Evolutionary conservation across 92 coral and sea anemone genomes (phyloP).

Genomic region (Bergia puertoricense): DNA sequence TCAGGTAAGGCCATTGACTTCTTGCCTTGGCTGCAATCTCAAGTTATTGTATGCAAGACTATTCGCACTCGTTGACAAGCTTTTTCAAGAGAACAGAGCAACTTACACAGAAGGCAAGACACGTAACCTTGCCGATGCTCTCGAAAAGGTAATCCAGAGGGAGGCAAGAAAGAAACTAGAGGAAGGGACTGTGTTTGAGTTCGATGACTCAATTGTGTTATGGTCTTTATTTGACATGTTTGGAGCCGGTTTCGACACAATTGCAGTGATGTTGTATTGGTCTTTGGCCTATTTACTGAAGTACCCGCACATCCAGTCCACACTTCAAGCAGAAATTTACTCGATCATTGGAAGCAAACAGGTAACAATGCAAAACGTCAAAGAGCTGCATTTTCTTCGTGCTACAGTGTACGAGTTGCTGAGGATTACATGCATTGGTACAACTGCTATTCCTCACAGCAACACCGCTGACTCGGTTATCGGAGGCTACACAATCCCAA

Average conservation of each 20-base stretch:
- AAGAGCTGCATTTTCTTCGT: constrained; percentile 45
- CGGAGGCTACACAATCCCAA: constrained; percentile 52
- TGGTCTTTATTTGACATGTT: constrained; percentile 46
- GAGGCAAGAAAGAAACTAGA: constrained; percentile 19
- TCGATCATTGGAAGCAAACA: constrained; percentile 47
- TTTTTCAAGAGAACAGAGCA: constrained; percentile 13
- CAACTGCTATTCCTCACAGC: constrained; percentile 55
- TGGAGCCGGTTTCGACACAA: constrained; percentile 60
- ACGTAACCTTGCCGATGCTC: constrained; percentile 33
- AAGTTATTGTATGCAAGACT: constrained; percentile 1
- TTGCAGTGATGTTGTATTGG: constrained; percentile 56
- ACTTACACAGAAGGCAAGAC: constrained; percentile 20
- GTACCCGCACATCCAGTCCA: constrained; percentile 50
- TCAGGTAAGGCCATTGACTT: constrained; percentile 56
- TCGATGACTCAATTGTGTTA: not conserved
- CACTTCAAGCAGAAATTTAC: constrained; percentile 55
- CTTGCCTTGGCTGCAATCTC: constrained; percentile 46
- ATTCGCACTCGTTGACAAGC: not conserved
- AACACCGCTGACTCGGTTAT: constrained; percentile 45
- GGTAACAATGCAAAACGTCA: constrained; percentile 43
- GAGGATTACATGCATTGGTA: constrained; percentile 48
- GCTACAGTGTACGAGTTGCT: constrained; percentile 59
- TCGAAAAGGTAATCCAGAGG: constrained; percentile 9
- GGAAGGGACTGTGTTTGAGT: not conserved
- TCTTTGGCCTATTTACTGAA: constrained; percentile 49